Base-by-base conservation (phyloP, 2,113 vertebrate genomes). In the Nycticebus coucang region DNA sequence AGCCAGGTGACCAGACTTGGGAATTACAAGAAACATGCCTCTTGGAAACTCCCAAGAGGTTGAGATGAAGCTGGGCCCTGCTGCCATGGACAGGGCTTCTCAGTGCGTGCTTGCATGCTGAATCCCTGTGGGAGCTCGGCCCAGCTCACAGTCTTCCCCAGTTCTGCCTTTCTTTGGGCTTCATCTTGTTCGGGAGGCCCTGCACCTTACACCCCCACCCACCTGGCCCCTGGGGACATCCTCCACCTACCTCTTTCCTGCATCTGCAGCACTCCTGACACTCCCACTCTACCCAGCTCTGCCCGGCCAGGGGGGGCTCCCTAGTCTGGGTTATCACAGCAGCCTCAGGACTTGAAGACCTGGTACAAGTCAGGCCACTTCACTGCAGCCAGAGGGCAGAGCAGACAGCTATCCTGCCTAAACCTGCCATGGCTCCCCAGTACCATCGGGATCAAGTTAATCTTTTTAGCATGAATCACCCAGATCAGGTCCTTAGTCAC, bases 171-270 rank as follows among this genome's bases (percentile, higher is more conserved):
- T 87, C 33, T 12, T 14, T 12, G 41, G 28, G 53, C 72, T 80
- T 82, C 50, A 37, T 80, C 33, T 81, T 77, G 33, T 68, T 53
- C 4, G 24, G 69, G 53, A 89, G 33, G 75, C 60, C 11, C 37
- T 19, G 10, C 0, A 0, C 30, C 24, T 62, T 13, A 41, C 7
- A 33, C 37, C 2, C 15, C 0, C 45, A 66, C 50, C 50, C 30
- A 7, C 79, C 22, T n/a, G 14, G 37, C 21, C 66, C 24, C 5
- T 12, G 33, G 22, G 59, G 45, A 18, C 82, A 14, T 59, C 68
- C 26, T 62, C 50, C 28, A 22, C 28, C 28, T 0, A 5, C 72
- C 21, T 53, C 35, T 35, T 37, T 62, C 24, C 11, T 17, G 19
- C 30, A 60, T 2, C 24, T 37, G 28, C 57, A 8, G 64, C 50